Percentiles rank a stretch among this genome's conserved stretches.
phyloP scores from a whole-genome alignment of 2,113 vertebrate genomes.

The Charadrius vociferus region DNA sequence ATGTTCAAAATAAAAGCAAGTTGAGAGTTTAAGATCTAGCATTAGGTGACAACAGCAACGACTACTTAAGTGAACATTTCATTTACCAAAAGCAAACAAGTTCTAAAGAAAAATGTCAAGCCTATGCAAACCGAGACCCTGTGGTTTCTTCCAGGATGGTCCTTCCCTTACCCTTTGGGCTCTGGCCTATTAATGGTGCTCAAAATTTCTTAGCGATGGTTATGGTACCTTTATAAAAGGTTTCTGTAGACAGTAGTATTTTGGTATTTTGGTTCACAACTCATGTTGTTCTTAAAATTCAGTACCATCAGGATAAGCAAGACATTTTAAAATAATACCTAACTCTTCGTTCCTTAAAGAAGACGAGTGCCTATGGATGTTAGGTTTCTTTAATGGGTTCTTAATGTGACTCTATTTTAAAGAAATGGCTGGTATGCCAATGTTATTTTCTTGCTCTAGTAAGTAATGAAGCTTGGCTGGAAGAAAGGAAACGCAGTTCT shows the following conservation, averaged over 20 bases:
- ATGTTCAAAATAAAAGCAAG: background rate
- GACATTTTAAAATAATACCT: background rate
- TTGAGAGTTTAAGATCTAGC: background rate
- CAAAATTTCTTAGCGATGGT: background rate
- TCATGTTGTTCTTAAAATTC: background rate
- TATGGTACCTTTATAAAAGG: background rate
- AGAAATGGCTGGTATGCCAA: background rate
- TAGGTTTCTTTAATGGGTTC: background rate
- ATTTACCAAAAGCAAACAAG: background rate
- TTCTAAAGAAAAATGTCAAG: background rate
- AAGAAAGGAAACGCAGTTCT: background rate
- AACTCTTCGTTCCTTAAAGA: background rate
- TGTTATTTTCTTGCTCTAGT: background rate
- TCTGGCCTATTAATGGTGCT: background rate
- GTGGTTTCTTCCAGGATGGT: background rate
- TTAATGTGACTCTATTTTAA: background rate
- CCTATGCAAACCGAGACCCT: background rate
- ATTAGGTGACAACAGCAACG: background rate
- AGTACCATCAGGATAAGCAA: background rate
- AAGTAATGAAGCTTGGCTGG: background rate
- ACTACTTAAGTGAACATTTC: background rate
- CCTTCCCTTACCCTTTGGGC: background rate
- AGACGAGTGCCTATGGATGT: background rate
- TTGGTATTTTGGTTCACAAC: background rate
- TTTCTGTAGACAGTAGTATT: too few species aligned